Conservation (phyloP, 2,888 invertebrate species). For the Lamellibrachia satsuma region DNA sequence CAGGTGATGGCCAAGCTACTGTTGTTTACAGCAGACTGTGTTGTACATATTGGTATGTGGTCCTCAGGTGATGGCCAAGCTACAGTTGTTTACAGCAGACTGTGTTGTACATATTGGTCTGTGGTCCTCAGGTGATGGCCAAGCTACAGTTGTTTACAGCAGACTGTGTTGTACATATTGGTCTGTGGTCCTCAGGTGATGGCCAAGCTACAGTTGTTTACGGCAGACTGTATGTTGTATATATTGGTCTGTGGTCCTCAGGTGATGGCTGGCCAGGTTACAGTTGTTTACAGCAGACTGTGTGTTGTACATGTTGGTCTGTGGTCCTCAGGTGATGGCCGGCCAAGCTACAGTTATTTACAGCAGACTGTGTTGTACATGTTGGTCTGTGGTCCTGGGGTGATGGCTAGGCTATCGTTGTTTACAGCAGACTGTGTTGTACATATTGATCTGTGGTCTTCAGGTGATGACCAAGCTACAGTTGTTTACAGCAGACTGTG, state of each 20-base stretch:
- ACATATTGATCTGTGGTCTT: background rate
- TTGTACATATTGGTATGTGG: background rate
- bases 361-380: background rate
- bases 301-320: background rate
- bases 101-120: too few species aligned
- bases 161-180: background rate
- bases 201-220: too few species aligned
- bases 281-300: background rate
- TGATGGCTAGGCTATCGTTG: background rate
- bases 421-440: background rate
- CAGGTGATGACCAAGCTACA: background rate
- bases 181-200: background rate
- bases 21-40: background rate
- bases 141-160: background rate
- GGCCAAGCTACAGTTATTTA: too few species aligned
- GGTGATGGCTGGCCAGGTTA: background rate
- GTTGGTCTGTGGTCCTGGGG: background rate
- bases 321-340: background rate
- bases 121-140: too few species aligned
- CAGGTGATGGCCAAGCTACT: too few species aligned
- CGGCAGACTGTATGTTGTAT: background rate
- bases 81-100: too few species aligned
- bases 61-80: background rate
- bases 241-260: background rate
- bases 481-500: background rate